phyloP scores from a whole-genome alignment of 2,797 vertebrate genomes.

The Remorina albescens region DNA sequence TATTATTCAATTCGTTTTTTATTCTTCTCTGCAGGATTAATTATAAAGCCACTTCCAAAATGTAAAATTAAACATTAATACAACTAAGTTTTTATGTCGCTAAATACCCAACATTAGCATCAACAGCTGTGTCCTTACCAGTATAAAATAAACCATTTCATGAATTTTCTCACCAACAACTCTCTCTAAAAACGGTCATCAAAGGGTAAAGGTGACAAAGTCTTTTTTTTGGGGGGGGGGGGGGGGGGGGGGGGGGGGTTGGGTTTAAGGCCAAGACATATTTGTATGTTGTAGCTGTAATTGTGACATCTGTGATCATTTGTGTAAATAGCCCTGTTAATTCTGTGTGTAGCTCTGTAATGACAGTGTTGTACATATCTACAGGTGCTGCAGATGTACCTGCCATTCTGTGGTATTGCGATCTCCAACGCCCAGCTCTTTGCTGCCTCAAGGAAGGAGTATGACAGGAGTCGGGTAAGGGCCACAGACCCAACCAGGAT shows the following conservation, averaged over 20 bases:
- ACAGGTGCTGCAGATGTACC: conserved; percentile 99
- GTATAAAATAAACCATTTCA: too few species aligned
- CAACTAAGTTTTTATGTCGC: too few species aligned
- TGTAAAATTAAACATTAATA: not conserved
- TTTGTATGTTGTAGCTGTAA: not conserved
- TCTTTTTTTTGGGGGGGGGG: too few species aligned
- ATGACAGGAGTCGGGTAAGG: conserved; percentile 98
- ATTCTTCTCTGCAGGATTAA: not conserved
- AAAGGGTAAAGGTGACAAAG: too few species aligned
- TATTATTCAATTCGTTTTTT: not conserved
- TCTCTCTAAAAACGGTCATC: too few species aligned
- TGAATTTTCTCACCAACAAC: too few species aligned
- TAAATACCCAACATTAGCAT: too few species aligned
- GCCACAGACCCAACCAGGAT: conserved; percentile 32
- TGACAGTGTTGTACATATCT: conserved; percentile 41
- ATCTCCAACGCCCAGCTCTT: conserved; percentile 98
- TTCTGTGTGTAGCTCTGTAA: not conserved
- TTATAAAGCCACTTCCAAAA: conserved; percentile 12
- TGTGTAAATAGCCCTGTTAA: not conserved
- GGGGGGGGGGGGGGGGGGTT: too few species aligned
- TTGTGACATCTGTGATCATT: not conserved
- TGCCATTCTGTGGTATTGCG: conserved; percentile 98
- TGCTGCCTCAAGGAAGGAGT: conserved; percentile 97
- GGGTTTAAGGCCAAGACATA: not conserved
- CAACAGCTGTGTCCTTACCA: too few species aligned